Evolutionary conservation across 2,113 vertebrate species (phyloP), one percentile per base, ranked within the genome.

Genomic region (Chitala chitala): DNA sequence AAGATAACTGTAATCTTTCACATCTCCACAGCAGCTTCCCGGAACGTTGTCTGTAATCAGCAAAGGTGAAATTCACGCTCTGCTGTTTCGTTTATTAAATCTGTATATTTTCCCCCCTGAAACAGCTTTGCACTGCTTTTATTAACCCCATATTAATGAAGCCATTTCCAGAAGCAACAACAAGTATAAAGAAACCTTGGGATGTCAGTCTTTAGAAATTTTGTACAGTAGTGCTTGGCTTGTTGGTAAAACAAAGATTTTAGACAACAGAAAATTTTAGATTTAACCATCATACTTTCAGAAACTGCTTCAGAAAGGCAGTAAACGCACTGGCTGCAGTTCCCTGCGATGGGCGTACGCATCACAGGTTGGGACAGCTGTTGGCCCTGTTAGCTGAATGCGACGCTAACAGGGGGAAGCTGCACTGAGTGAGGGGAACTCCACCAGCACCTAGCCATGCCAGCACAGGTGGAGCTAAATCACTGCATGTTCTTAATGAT

Each of bases 311-410:
- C 38, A 65, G 17, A 0, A 70, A 42, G 42, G 40, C 63, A 12
- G 69, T 84, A 78, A 83, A 70, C 40, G 84, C 84, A 76, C 79
- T 78, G 75, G 61, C 72, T 78, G 84, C 84, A 86, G 82, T 85
- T 81, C 72, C 73, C 74, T 78, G 59, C 55, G 61, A 54, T 78
- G 69, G 12, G 79, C 53, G n/a, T 74, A 73, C 69, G 26, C 15
- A 61, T 33, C 7, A 17, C 51, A 73, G 80, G 68, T 80, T 78
- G 82, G 82, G 82, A 86, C 78, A 78, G 83, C n/a, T n/a, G n/a
- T n/a, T n/a, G 75, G 76, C 78, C 81, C 82, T 83, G 82, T 88
- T 73, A 76, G 73, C 65, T 15, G 13, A 29, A 63, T 33, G 29
- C 29, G 56, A 31, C 33, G 20, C n/a, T n/a, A n/a, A n/a, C n/a